Percentiles rank a stretch among this genome's conserved stretches.
Evolutionary conservation across 2,888 invertebrate species (phyloP).

Genomic region (Hedya salicella): DNA sequence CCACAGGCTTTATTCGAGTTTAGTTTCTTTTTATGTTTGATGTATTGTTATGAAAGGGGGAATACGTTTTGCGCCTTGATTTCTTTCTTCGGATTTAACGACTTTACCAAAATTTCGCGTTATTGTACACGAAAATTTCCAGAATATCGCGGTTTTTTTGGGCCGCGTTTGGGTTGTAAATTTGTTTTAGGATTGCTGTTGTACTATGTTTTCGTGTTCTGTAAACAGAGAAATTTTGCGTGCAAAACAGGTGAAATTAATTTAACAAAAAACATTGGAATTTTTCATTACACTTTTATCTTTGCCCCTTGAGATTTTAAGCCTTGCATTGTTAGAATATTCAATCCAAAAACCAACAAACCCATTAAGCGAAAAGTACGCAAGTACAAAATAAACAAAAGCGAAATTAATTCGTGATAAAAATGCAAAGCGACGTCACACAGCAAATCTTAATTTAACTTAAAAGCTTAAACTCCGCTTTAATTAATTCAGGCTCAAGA

Average conservation of each 20-base stretch:
- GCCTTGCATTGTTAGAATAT: background rate
- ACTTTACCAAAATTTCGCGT: slow-evolving; percentile 15
- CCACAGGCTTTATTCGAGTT: slow-evolving; percentile 37
- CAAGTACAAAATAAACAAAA: slow-evolving; percentile 36
- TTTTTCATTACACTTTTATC: background rate
- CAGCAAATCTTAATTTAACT: slow-evolving; percentile 52
- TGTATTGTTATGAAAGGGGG: slow-evolving; percentile 41
- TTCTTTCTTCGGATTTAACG: slow-evolving; percentile 36
- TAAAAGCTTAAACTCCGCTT: slow-evolving; percentile 53
- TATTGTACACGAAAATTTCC: slow-evolving; percentile 5
- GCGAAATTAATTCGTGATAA: slow-evolving; percentile 29
- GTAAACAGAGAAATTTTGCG: too few species aligned
- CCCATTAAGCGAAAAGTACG: slow-evolving; percentile 19
- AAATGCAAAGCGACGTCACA: slow-evolving; percentile 38
- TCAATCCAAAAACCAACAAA: slow-evolving; percentile 22
- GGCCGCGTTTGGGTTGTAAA: background rate
- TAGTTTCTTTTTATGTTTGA: slow-evolving; percentile 43
- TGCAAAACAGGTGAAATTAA: too few species aligned
- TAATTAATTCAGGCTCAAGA: slow-evolving; percentile 53
- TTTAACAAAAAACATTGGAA: too few species aligned
- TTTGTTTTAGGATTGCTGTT: background rate
- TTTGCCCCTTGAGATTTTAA: background rate
- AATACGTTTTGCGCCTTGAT: slow-evolving; percentile 34
- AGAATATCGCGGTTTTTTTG: background rate
- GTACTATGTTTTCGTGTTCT: background rate